Evolutionary conservation across 2,888 invertebrate species (phyloP), one percentile per base, ranked within the genome.

Genomic region (Sinopyrophorus schimmeli): DNA sequence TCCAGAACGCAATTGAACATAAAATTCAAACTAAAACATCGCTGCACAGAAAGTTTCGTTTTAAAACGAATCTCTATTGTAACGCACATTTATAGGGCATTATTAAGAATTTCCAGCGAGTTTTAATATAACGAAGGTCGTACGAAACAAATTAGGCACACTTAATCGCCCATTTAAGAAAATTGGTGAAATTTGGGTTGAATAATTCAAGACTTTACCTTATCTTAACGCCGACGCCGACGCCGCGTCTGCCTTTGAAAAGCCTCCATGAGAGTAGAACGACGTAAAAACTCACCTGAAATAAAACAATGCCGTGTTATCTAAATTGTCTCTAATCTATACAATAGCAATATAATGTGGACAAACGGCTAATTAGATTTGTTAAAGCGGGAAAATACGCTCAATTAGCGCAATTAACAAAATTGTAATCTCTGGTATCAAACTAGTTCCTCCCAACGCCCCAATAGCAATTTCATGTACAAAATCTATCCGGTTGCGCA

Each of bases 161-260:
- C 66, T 71, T 72, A 73, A 71, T 70, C 70, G 65, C 58, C 71
- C 71, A 68, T 73, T 73, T 68, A 63, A 66, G 73, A 69, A 73
- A 73, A 72, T 72, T 71, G 71, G 70, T 65, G 66, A 69, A 72
- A 71, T 72, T 72, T 66, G 67, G 65, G 67, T 65, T 67, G 68
- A 69, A 71, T 73, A 73, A 72, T 73, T 72, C 68, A 61, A 65
- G 69, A 69, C 69, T 71, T 71, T 72, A 71, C 71, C 73, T 72
- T 72, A 70, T 71, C 71, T 70, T 63, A 64, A 64, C 60, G 66
- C 52, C 43, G 42, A 41, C 47, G 47, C 49, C 43, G 41, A 47
- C 53, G 37, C 37, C 20, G 28, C 20, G 30, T n/a, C n/a, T n/a
- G n/a, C n/a, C 31, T 11, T 34, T 31, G 39, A 3, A 17, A 20